Percentiles rank a stretch among this genome's conserved stretches.
Conservation (phyloP, 2,888 invertebrate species). For the Leptarthrus brevirostris region DNA sequence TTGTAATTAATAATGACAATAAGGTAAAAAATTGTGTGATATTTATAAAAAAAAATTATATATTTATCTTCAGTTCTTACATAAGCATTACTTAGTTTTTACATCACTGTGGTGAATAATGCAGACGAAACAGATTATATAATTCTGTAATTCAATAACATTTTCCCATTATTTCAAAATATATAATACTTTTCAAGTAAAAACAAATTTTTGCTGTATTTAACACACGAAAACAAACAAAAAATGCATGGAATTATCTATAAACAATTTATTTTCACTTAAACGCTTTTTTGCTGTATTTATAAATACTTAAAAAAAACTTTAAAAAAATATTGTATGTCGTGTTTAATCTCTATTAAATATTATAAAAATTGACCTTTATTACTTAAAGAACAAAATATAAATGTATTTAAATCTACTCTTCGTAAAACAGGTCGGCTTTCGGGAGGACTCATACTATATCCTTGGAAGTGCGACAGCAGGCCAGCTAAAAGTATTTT, state of each 20-base stretch:
- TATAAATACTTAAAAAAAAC: conserved; percentile 3
- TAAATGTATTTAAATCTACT: conserved; percentile 48
- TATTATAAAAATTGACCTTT: conserved; percentile 46
- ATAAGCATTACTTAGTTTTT: no score
- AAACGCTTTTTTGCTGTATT: not conserved
- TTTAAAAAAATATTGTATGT: conserved; percentile 26
- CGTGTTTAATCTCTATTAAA: conserved; percentile 20
- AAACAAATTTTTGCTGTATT: not conserved
- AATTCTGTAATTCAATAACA: no score
- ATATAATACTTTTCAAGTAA: no score
- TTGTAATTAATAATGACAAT: no score
- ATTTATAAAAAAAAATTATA: no score
- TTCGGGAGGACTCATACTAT: not conserved
- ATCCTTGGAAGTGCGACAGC: not conserved
- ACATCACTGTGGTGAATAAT: no score
- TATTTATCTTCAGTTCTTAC: no score
- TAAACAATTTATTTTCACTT: conserved; percentile 44
- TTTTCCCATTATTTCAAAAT: no score
- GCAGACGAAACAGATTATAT: no score
- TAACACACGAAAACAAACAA: not conserved
- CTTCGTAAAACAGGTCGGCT: conserved; percentile 6
- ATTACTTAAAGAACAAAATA: conserved; percentile 18
- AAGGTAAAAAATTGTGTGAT: no score
- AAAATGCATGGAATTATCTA: not conserved
- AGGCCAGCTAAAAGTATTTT: conserved; percentile 27